Conservation (phyloP, 2,888 invertebrate genomes). For the Hydrotaea diabolus region DNA sequence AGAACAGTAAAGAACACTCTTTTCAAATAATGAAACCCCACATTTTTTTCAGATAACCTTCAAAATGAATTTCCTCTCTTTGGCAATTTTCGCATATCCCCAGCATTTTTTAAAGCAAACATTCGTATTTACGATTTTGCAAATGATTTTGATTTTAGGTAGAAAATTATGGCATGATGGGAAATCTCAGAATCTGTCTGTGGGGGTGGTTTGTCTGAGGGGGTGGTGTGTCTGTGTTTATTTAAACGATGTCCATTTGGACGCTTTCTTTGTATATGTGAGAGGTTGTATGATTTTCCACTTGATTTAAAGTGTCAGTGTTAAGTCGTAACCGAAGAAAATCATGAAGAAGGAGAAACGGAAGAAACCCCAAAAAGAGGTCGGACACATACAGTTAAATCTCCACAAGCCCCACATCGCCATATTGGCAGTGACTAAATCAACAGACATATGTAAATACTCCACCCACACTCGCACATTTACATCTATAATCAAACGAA, state of each 20-base stretch:
- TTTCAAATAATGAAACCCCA: not conserved
- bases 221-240: conserved; percentile 23
- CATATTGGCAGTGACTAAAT: not conserved
- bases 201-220: conserved; percentile 13
- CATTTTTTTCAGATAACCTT: not conserved
- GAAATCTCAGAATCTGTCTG: not conserved
- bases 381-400: too few relatives aligned
- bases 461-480: conserved; percentile 32
- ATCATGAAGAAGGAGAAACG: not conserved
- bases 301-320: conserved; percentile 62
- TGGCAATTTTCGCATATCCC: not conserved
- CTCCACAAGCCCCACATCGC: not conserved
- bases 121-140: not conserved
- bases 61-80: not conserved
- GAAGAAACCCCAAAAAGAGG: not conserved
- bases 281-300: conserved; percentile 48
- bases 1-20: not conserved
- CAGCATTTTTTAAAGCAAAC: not conserved
- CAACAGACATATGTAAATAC: conserved; percentile 33
- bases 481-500: conserved; percentile 26
- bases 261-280: not conserved
- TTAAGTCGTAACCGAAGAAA: conserved; percentile 48
- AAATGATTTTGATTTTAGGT: conserved; percentile 24
- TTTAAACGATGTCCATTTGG: conserved; percentile 47
- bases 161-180: not conserved